These are phyloP conservation scores for Gryllus longicercus DNA, from an alignment of 2,888 invertebrate genomes.

Conservation along the genomic window DNA sequence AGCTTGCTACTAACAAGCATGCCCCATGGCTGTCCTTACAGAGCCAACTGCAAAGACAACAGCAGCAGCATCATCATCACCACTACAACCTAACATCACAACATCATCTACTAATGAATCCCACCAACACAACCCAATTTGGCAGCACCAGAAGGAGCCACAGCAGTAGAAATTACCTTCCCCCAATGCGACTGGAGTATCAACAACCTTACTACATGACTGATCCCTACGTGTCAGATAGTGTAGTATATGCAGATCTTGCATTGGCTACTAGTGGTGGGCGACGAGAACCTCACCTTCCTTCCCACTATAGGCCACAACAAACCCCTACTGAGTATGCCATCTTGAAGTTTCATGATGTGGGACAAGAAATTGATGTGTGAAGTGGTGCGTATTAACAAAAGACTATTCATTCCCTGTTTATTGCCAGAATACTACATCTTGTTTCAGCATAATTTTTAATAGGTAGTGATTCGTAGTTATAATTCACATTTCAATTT, in stretches of 20 bases:
- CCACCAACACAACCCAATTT: constrained; percentile 37
- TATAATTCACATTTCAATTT: too few species aligned
- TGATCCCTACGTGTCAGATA: constrained; percentile 29
- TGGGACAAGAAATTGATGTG: constrained; percentile 65
- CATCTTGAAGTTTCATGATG: constrained; percentile 63
- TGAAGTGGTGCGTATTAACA: constrained; percentile 46
- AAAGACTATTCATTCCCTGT: too few species aligned
- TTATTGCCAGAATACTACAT: too few species aligned
- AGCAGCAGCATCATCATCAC: constrained; percentile 47
- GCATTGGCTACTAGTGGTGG: constrained; percentile 31
- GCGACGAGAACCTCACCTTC: constrained; percentile 34
- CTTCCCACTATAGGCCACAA: constrained; percentile 33
- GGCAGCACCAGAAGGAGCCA: constrained; percentile 39
- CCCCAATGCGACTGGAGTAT: constrained; percentile 36
- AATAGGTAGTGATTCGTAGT: too few species aligned
- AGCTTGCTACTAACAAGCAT: constrained; percentile 33
- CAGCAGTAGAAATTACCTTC: constrained; percentile 33
- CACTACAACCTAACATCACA: constrained; percentile 46
- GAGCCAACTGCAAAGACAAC: constrained; percentile 45
- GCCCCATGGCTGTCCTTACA: constrained; percentile 35
- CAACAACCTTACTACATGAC: constrained; percentile 36
- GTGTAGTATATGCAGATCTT: constrained; percentile 36
- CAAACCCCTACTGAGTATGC: constrained; percentile 54
- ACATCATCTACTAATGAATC: constrained; percentile 35
- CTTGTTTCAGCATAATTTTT: too few species aligned